Evolutionary conservation across 2,888 invertebrate species (phyloP).

Genomic region (Choristoneura rosaceana): DNA sequence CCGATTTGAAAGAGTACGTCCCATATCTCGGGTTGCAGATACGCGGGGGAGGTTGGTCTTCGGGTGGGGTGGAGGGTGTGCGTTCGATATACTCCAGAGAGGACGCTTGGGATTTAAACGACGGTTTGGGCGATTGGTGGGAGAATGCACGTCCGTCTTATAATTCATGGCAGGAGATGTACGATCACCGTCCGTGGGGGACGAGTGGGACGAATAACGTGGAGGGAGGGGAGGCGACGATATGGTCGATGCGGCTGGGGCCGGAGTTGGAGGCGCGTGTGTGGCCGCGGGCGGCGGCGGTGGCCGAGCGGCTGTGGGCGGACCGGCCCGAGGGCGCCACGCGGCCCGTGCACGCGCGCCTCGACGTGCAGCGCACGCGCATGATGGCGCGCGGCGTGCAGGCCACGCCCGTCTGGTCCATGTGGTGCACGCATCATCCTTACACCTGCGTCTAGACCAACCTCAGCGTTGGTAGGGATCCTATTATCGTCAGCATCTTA

Average conservation of each 20-base stretch:
- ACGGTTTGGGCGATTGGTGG: constrained; percentile 92
- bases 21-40: constrained; percentile 72
- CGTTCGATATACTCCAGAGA: constrained; percentile 91
- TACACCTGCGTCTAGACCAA: constrained; percentile 83
- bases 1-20: constrained; percentile 59
- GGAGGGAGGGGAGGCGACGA: constrained; percentile 91
- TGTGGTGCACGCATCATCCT: constrained; percentile 90
- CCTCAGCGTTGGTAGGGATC: no score
- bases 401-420: constrained; percentile 89
- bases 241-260: constrained; percentile 92
- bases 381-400: constrained; percentile 85
- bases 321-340: constrained; percentile 81
- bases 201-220: constrained; percentile 65
- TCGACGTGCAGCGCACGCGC: constrained; percentile 87
- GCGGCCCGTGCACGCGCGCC: constrained; percentile 86
- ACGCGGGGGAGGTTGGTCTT: constrained; percentile 89
- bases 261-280: constrained; percentile 89
- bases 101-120: constrained; percentile 94
- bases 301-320: constrained; percentile 92
- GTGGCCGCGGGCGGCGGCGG: constrained; percentile 93
- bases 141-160: constrained; percentile 92
- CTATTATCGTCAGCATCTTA: not conserved
- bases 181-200: constrained; percentile 90
- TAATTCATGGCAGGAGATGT: constrained; percentile 93
- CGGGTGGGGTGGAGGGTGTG: constrained; percentile 81